These are phyloP conservation scores for Periplaneta americana DNA, from an alignment of 1,140 invertebrate genomes.

Conservation along the genomic window DNA sequence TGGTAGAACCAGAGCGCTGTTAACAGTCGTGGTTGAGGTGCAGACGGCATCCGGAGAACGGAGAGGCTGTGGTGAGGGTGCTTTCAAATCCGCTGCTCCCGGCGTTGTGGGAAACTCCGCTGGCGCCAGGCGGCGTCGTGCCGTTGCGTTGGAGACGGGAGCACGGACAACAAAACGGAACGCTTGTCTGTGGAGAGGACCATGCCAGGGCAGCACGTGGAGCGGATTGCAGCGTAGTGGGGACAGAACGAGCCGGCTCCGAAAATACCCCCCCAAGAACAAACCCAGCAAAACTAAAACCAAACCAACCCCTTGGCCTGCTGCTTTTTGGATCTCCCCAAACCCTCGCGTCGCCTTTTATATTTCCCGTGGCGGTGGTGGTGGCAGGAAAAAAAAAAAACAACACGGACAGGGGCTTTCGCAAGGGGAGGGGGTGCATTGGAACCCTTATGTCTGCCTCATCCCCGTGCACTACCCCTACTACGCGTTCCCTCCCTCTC, in stretches of 20 bases:
- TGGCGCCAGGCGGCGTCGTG: neutral
- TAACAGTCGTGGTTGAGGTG: neutral
- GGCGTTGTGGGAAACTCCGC: neutral
- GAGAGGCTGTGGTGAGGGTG: neutral
- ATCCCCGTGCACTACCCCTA: neutral
- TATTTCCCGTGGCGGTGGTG: neutral
- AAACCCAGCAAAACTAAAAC: slow-evolving; percentile 15
- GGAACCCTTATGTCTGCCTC: neutral
- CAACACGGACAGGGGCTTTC: neutral
- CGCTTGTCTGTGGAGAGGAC: neutral
- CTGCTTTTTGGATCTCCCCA: slow-evolving; percentile 1
- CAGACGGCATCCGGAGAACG: neutral
- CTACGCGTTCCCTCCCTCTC: neutral
- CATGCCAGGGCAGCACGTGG: neutral
- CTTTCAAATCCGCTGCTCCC: neutral
- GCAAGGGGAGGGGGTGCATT: neutral
- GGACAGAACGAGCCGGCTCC: neutral
- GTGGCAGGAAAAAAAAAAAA: neutral
- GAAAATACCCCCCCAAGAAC: slow-evolving; percentile 10
- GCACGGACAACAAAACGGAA: neutral
- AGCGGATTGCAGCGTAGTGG: neutral
- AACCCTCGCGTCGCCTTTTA: slow-evolving; percentile 4
- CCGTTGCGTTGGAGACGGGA: neutral
- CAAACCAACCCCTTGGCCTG: slow-evolving; percentile 13
- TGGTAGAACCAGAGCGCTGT: neutral